These are phyloP conservation scores for Latrodectus elegans DNA, from an alignment of 2,888 invertebrate species.

Conservation along the genomic window DNA sequence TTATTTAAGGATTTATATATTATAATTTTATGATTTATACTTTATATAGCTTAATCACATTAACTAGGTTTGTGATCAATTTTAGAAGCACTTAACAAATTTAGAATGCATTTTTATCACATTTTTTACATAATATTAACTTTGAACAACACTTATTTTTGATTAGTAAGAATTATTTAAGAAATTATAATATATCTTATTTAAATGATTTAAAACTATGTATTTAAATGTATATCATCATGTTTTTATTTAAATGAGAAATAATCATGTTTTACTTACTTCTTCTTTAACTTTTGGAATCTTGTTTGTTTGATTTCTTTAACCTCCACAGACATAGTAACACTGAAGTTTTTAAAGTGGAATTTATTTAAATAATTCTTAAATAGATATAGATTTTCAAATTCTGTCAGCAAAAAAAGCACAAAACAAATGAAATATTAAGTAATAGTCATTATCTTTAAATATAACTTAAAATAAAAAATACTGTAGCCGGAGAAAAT, in stretches of 20 bases:
- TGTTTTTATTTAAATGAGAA: background rate
- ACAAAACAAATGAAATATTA: too few species aligned
- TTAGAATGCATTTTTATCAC: too few species aligned
- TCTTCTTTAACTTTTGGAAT: slow-evolving; percentile 62
- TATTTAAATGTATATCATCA: background rate
- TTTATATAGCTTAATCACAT: too few species aligned
- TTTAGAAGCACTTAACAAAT: too few species aligned
- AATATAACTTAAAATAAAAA: too few species aligned
- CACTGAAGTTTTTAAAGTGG: background rate
- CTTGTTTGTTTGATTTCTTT: slow-evolving; percentile 49
- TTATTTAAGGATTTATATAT: too few species aligned
- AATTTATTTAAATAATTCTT: background rate
- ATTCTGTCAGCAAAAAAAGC: background rate
- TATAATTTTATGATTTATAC: too few species aligned
- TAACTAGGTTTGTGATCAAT: too few species aligned
- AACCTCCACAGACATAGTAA: slow-evolving; percentile 51
- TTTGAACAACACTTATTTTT: too few species aligned
- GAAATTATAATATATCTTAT: background rate
- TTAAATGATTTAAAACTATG: background rate
- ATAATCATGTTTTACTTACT: slow-evolving; percentile 32
- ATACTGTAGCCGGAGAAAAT: background rate
- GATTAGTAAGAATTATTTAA: background rate
- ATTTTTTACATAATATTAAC: too few species aligned
- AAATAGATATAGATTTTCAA: background rate
- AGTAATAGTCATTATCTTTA: too few species aligned